phyloP scores from a whole-genome alignment of 2,797 vertebrate genomes.

The Saxicola maurus region DNA sequence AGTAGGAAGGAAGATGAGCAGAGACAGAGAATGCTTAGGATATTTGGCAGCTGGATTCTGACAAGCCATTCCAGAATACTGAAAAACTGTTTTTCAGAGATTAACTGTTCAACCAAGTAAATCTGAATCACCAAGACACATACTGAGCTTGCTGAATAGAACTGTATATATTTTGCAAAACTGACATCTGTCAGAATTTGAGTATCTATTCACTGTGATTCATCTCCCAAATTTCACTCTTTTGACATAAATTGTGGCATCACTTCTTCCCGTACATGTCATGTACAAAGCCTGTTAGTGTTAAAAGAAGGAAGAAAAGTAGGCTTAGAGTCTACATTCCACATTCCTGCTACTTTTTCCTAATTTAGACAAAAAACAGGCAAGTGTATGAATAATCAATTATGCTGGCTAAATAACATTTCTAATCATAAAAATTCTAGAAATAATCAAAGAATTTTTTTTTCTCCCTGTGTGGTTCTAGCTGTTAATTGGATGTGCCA shows the following conservation, averaged over 20 bases:
- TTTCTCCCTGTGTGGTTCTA: background rate
- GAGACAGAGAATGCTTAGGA: background rate
- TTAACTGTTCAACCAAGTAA: background rate
- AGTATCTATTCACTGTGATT: background rate
- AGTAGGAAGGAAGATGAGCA: background rate
- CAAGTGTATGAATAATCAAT: background rate
- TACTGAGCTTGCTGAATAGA: background rate
- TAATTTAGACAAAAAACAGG: background rate
- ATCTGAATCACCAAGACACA: background rate
- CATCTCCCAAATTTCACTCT: background rate
- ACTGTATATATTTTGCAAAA: background rate
- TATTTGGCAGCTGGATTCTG: background rate
- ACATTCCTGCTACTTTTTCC: background rate
- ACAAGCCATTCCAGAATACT: background rate
- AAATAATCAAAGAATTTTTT: background rate
- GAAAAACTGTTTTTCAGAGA: background rate
- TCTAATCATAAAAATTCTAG: background rate
- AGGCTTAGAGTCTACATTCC: background rate
- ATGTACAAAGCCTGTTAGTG: background rate
- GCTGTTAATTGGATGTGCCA: background rate
- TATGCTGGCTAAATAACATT: background rate
- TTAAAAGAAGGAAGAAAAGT: background rate
- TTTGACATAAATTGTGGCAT: background rate
- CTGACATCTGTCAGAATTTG: background rate
- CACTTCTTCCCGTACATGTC: background rate